Evolutionary conservation across 2,113 vertebrate genomes (phyloP), one percentile per base, ranked within the genome.

Genomic region (Proterorhinus semilunaris): DNA sequence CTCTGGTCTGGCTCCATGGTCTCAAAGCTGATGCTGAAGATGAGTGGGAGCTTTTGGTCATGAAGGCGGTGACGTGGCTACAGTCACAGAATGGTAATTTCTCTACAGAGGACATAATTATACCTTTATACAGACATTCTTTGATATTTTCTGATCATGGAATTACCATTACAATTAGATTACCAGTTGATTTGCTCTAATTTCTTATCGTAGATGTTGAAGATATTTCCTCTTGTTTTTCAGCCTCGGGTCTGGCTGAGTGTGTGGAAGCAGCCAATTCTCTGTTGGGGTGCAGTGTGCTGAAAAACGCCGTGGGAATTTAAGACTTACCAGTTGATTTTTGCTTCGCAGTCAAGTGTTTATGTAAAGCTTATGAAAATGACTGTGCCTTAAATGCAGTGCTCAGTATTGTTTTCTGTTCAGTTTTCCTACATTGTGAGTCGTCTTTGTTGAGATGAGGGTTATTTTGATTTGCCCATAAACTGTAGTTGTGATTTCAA

Each of bases 1-100:
- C 93, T 11, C 81, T 95, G 74, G 71, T 94, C 44, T 95, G 95
- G 95, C 92, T 95, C 12, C 83, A 94, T 70, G 88, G 74, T n/a
- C 91, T 83, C 46, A 87, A 88, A 51, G 70, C 54, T 48, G 84
- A 90, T 45, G 63, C 71, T 51, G 80, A 85, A 61, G 90, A 88
- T 2, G 92, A 93, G 82, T 93, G 89, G 94, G 89, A 94, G 78
- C 78, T 94, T 71, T 73, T 92, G 87, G 90, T 91, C 69, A 81
- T 87, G 72, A 91, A 92, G n/a, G 90, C 93, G 12, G 84, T 81
- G 66, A 92, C 91, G 69, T 92, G 89, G 93, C 81, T 94, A 9
- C 65, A 43, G 54, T 75, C 83, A 62, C 85, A 90, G 66, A 90
- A 88, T 13, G 88, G 92, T 93, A 81, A 59, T 6, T 52, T 58